A percentile compares a stretch with the other conserved stretches of the same genome.
Evolutionary conservation across 2,113 vertebrate genomes (phyloP).

Genomic region (Chamaetylas fuelleborni): DNA sequence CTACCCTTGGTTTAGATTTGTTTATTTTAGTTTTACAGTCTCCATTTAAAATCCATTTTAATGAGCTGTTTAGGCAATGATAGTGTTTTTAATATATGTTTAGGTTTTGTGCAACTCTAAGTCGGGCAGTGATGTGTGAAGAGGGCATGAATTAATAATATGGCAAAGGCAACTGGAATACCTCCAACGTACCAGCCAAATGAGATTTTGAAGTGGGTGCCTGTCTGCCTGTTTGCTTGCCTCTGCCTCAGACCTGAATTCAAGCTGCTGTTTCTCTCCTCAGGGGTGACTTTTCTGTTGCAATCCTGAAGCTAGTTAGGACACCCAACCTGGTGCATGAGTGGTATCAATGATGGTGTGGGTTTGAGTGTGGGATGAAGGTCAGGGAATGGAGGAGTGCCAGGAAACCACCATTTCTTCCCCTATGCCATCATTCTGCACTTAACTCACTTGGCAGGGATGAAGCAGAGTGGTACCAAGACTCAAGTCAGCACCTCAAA

Average conservation of each 20-base stretch:
- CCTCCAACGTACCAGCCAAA: background rate
- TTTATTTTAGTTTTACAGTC: slow-evolving; percentile 41
- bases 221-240: background rate
- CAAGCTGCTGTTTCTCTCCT: background rate
- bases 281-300: background rate
- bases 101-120: background rate
- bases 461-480: background rate
- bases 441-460: background rate
- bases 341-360: background rate
- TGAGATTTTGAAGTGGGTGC: background rate
- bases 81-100: slow-evolving; percentile 50
- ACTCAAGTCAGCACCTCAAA: background rate
- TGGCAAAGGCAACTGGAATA: background rate
- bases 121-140: background rate
- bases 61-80: slow-evolving; percentile 36
- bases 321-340: background rate
- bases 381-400: background rate
- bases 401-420: background rate
- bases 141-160: slow-evolving; percentile 33
- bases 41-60: slow-evolving; percentile 44
- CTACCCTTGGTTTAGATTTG: slow-evolving; percentile 45
- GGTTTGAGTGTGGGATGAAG: background rate
- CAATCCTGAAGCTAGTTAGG: background rate
- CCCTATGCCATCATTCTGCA: fast-evolving
- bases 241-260: background rate